Base-by-base conservation (phyloP, 1,140 invertebrate species). In the Ladona fulva region DNA sequence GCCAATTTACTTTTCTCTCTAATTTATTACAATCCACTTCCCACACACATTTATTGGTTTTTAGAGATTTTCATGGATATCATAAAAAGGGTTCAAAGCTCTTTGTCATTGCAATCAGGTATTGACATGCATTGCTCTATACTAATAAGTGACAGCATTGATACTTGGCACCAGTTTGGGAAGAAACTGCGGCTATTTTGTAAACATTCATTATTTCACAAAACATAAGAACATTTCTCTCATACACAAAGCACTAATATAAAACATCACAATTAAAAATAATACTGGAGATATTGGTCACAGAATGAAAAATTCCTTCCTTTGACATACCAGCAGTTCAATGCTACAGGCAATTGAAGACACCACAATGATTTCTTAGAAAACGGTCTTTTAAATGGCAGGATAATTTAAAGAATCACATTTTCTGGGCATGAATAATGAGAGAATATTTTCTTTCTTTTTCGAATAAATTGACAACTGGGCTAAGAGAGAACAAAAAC, bases 271-370 rank as follows among this genome's bases (percentile, higher is more conserved):
- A 66, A 66, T 66, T 66, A 19, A 66, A 37, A 66, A 66, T 66
- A 66, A 66, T 66, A 66, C 52, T 66, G 52, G 52, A 66, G 52
- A 66, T 66, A 66, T 66, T 66, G 52, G 52, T 66, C 52, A 66
- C n/a, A 37, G 52, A 66, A 66, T 19, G 52, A 66, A 66, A 66
- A 19, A 6, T 66, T 66, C 52, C n/a, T 19, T 66, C n/a, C 52
- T 66, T 66, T 66, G 52, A 66, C 52, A 66, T 22, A 66, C n/a
- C 52, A 66, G 52, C 52, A 66, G n/a, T 66, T 66, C 12, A 66
- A 12, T 19, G n/a, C 52, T 66, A 66, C 52, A 66, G n/a, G n/a
- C 16, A 3, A 66, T 66, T 16, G 5, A 19, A 66, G n/a, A 66
- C 52, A 66, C 52, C 16, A 66, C 52, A 66, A 66, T 66, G 5